Evolutionary conservation across 37 sponge, comb jelly and placozoan species (phyloP).

Genomic region (Halisarca cf. caerulea): DNA sequence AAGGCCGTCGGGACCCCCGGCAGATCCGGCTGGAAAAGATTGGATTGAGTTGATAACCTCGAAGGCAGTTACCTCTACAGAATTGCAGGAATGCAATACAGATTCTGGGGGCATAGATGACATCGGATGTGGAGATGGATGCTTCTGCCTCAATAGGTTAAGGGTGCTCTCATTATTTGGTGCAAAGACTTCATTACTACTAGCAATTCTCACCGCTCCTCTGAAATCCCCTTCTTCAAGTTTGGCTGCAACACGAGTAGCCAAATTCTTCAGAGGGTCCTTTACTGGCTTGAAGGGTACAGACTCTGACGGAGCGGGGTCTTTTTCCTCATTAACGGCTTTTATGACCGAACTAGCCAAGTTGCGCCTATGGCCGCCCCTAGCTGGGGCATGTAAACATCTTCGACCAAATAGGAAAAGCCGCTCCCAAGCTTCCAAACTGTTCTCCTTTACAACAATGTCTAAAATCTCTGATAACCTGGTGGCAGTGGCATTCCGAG

Average conservation of each 20-base stretch:
- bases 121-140: background rate
- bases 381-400: background rate
- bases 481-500: background rate
- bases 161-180: background rate
- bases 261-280: background rate
- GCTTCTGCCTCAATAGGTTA: background rate
- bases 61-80: too few relatives aligned
- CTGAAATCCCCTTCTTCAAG: background rate
- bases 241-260: background rate
- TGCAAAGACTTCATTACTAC: background rate
- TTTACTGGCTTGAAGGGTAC: background rate
- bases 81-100: too few relatives aligned
- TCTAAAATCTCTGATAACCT: background rate
- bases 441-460: background rate
- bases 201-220: background rate
- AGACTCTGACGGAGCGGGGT: background rate
- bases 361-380: background rate
- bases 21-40: too few relatives aligned
- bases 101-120: background rate
- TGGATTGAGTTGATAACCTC: too few relatives aligned
- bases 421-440: background rate
- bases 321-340: too few relatives aligned
- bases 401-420: background rate
- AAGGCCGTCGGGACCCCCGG: too few relatives aligned
- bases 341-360: background rate